Conservation (phyloP, 1,140 invertebrate species). For the Diabrotica undecimpunctata region DNA sequence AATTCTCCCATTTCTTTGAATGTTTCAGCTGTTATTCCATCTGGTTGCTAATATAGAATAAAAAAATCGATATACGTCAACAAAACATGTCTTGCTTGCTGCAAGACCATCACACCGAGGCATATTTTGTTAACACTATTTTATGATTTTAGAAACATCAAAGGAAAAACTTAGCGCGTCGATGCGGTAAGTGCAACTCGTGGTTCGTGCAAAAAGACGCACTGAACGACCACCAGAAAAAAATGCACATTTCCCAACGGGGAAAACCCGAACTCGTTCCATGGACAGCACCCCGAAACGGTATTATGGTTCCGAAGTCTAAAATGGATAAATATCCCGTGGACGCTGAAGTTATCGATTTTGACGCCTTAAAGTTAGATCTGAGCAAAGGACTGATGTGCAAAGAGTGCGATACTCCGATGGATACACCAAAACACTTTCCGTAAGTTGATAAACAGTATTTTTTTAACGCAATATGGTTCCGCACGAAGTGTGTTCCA, state of each 20-base stretch:
- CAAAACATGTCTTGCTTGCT: too few species aligned
- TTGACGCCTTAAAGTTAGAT: conserved; percentile 32
- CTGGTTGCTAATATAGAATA: too few species aligned
- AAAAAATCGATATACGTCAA: too few species aligned
- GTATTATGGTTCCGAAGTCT: conserved; percentile 50
- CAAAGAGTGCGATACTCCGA: conserved; percentile 66
- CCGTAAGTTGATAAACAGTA: conserved; percentile 51
- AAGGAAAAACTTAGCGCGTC: conserved; percentile 58
- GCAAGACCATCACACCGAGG: too few species aligned
- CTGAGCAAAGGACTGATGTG: conserved; percentile 56
- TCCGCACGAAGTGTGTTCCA: too few species aligned
- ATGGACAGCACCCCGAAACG: conserved; percentile 42
- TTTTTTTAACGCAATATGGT: too few species aligned
- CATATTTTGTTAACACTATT: conserved; percentile 39
- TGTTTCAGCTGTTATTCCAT: too few species aligned
- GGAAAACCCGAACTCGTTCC: conserved; percentile 47
- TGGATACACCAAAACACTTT: conserved; percentile 64
- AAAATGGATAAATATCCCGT: conserved; percentile 49
- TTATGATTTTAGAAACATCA: conserved; percentile 54
- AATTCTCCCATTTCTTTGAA: too few species aligned
- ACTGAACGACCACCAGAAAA: conserved; percentile 41
- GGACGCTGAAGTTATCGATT: conserved; percentile 38
- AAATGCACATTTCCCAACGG: conserved; percentile 40
- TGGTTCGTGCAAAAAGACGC: conserved; percentile 63
- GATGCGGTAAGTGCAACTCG: conserved; percentile 65